A percentile compares a stretch with the other conserved stretches of the same genome.
Evolutionary conservation across 2,797 vertebrate species (phyloP).

Genomic region (Austrolebias charrua): DNA sequence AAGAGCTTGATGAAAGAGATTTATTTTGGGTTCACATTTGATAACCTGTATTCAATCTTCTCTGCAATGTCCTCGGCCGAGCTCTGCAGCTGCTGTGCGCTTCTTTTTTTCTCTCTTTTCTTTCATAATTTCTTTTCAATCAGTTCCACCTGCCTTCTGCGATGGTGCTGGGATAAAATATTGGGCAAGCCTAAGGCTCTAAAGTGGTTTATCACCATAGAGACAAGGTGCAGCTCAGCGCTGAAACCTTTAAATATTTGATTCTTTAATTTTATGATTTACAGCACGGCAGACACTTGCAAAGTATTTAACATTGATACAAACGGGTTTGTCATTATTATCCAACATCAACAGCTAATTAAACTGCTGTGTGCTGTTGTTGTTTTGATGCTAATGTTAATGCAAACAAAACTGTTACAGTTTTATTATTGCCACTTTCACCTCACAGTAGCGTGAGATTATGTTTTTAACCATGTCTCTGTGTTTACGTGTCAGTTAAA

Average conservation of each 20-base stretch:
- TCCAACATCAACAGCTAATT: constrained; percentile 4
- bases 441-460: no score
- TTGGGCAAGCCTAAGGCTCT: constrained; percentile 40
- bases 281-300: neutral
- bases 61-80: constrained; percentile 54
- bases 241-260: constrained; percentile 17
- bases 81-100: constrained; percentile 61
- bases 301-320: neutral
- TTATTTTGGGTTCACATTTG: constrained; percentile 76
- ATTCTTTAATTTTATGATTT: constrained; percentile 17
- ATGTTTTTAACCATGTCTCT: no score
- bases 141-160: constrained; percentile 72
- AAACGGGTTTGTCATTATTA: neutral
- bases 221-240: constrained; percentile 49
- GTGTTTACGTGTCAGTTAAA: no score
- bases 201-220: constrained; percentile 64
- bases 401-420: no score
- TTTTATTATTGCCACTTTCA: no score
- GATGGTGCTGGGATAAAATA: constrained; percentile 67
- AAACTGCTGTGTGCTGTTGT: neutral
- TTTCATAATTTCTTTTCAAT: constrained; percentile 79
- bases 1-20: constrained; percentile 74
- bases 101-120: constrained; percentile 38
- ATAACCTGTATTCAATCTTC: constrained; percentile 74
- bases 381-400: constrained; percentile 7